These are phyloP conservation scores for Hydractinia symbiolongicarpus DNA, from an alignment of 30 jellyfish, hydroid and myxozoan genomes.

Conservation along the genomic window DNA sequence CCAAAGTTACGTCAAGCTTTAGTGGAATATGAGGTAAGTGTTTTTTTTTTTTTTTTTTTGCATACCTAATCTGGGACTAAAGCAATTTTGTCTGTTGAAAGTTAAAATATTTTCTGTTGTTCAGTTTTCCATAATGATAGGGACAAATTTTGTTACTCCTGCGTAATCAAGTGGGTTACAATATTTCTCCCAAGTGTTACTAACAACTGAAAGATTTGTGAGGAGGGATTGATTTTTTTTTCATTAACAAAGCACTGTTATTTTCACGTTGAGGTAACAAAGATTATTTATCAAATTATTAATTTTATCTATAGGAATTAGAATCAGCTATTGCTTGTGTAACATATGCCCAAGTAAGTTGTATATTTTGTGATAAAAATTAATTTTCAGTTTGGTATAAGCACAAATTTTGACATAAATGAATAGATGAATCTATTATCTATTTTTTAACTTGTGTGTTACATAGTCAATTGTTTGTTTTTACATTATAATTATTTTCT, in stretches of 20 bases:
- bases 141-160: too few relatives aligned
- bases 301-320: slow-evolving; percentile 33
- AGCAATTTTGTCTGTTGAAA: too few relatives aligned
- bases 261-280: background rate
- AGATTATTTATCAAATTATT: background rate
- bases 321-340: slow-evolving; percentile 86
- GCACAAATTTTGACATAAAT: too few relatives aligned
- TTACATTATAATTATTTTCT: background rate
- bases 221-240: too few relatives aligned
- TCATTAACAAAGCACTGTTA: background rate
- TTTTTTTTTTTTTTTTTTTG: background rate
- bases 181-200: too few relatives aligned
- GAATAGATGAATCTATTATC: too few relatives aligned
- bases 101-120: too few relatives aligned
- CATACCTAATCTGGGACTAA: background rate
- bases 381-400: background rate
- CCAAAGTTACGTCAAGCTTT: slow-evolving; percentile 98
- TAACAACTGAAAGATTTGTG: too few relatives aligned
- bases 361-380: background rate
- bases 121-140: too few relatives aligned
- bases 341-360: slow-evolving; percentile 72
- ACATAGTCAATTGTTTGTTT: too few relatives aligned
- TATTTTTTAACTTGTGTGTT: too few relatives aligned
- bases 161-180: too few relatives aligned
- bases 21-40: slow-evolving; percentile 82